Evolutionary conservation across 2,888 invertebrate genomes (phyloP).

Genomic region (Glyphotaelius pellucidus): DNA sequence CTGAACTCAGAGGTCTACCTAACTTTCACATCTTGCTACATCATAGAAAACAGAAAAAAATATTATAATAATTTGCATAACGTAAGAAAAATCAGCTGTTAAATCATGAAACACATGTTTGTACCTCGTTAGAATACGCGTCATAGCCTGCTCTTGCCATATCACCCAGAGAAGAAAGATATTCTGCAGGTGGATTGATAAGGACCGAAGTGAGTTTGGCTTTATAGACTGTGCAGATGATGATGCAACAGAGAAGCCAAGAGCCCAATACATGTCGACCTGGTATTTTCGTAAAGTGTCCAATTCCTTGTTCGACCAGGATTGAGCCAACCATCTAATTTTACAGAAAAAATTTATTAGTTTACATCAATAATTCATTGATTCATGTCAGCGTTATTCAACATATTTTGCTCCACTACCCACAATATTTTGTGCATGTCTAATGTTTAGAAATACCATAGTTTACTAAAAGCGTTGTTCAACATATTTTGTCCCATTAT

Average conservation of each 20-base stretch:
- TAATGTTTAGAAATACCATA: neutral
- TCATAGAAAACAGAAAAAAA: no score
- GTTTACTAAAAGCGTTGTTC: no score
- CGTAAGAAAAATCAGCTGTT: no score
- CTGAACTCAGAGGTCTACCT: no score
- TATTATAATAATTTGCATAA: no score
- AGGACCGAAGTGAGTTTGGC: constrained; percentile 59
- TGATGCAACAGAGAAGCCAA: constrained; percentile 62
- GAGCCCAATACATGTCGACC: constrained; percentile 52
- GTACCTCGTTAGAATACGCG: constrained; percentile 56
- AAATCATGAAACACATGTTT: no score
- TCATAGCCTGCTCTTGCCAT: constrained; percentile 49
- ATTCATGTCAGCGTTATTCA: neutral
- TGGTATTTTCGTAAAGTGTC: constrained; percentile 35
- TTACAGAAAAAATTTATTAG: neutral
- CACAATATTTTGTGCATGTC: neutral
- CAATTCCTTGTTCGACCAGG: constrained; percentile 58
- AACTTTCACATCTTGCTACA: no score
- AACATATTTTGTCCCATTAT: no score
- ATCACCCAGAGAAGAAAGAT: constrained; percentile 34
- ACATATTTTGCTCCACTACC: neutral
- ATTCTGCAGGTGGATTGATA: constrained; percentile 40
- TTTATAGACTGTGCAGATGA: constrained; percentile 61
- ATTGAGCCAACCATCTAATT: neutral
- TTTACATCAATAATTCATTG: neutral